phyloP scores from a whole-genome alignment of 2,888 invertebrate species.

The Ectemnius continuus region DNA sequence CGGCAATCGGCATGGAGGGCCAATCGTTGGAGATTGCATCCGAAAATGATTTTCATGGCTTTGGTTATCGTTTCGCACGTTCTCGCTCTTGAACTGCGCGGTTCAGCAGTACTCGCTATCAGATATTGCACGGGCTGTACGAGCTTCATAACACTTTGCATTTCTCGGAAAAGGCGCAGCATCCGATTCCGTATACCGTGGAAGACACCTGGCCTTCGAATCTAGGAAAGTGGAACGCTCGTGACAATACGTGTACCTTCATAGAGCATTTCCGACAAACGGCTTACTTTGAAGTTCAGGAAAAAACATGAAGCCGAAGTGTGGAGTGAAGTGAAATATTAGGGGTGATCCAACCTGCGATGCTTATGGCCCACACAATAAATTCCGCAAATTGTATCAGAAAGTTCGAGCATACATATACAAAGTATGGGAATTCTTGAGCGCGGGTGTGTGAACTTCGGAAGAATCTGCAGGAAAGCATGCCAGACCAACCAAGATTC shows the following conservation, averaged over 20 bases:
- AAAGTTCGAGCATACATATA: slow-evolving; percentile 1
- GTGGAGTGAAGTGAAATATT: background rate
- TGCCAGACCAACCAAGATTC: background rate
- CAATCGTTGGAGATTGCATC: slow-evolving; percentile 13
- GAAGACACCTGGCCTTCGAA: background rate
- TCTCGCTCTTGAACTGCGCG: background rate
- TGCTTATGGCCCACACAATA: background rate
- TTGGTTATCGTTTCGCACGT: background rate
- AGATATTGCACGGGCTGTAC: background rate
- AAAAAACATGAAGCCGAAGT: background rate
- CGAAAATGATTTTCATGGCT: background rate
- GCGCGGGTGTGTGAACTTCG: slow-evolving; percentile 6
- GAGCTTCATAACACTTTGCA: background rate
- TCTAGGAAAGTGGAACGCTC: background rate
- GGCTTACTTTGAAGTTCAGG: background rate
- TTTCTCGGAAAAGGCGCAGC: background rate
- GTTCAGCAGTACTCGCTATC: slow-evolving; percentile 1
- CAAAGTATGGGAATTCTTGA: slow-evolving; percentile 4
- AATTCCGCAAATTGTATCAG: slow-evolving; percentile 1
- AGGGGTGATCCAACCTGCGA: background rate
- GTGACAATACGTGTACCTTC: background rate
- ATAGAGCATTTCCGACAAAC: background rate
- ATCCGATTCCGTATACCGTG: background rate
- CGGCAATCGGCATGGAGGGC: background rate
- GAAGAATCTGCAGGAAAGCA: slow-evolving; percentile 13